Percentiles rank a stretch among this genome's conserved stretches.
Evolutionary conservation across 2,888 invertebrate species (phyloP).

Genomic region (Cryptophagus acutangulus): DNA sequence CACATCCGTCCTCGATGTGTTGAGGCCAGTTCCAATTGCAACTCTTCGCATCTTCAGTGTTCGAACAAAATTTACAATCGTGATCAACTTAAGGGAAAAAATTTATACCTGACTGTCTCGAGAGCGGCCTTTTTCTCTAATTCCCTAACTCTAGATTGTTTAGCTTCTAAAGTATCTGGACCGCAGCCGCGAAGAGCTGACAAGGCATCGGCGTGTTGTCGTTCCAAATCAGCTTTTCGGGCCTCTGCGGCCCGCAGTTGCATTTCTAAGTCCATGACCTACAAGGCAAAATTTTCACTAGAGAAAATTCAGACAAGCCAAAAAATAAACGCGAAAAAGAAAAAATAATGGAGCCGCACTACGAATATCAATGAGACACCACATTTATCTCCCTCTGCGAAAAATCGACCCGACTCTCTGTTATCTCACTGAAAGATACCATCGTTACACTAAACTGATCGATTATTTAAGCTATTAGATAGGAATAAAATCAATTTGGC

Average conservation of each 20-base stretch:
- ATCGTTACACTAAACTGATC: no score
- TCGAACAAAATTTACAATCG: conserved; percentile 16
- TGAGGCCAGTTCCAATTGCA: conserved; percentile 76
- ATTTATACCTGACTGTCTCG: conserved; percentile 44
- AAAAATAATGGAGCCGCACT: no score
- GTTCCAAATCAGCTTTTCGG: conserved; percentile 70
- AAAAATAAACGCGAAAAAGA: no score
- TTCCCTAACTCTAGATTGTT: conserved; percentile 81
- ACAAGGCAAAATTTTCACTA: no score
- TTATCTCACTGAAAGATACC: no score
- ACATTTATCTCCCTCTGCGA: no score
- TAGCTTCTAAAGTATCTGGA: conserved; percentile 62
- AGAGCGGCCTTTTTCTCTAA: conserved; percentile 80
- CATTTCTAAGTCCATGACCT: conserved; percentile 58
- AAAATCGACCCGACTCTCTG: no score
- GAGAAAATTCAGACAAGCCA: no score
- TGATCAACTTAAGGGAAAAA: conserved; percentile 4
- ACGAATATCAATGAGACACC: no score
- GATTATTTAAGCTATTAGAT: no score
- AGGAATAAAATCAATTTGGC: no score
- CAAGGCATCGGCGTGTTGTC: conserved; percentile 72
- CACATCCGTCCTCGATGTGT: conserved; percentile 46
- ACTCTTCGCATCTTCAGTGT: conserved; percentile 83
- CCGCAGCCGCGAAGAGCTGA: conserved; percentile 53
- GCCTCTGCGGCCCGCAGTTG: conserved; percentile 77